Evolutionary conservation across 92 coral and sea anemone species (phyloP).

Genomic region (Montipora capitata): DNA sequence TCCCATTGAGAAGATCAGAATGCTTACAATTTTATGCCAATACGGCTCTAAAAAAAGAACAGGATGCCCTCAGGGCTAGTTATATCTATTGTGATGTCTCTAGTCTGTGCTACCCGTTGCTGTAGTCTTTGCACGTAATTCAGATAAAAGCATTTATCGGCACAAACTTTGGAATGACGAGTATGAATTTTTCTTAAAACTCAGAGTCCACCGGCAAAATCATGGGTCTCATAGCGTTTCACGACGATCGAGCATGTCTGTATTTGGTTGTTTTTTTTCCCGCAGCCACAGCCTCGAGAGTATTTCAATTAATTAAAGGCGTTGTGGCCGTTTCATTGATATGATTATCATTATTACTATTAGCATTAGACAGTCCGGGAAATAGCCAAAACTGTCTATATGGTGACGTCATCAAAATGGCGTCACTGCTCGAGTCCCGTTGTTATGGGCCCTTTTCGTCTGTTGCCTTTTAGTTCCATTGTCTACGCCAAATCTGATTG

Average conservation of each 20-base stretch:
- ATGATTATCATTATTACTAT: not conserved
- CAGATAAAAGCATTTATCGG: not conserved
- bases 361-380: too few species aligned
- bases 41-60: conserved; percentile 20
- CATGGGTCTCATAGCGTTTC: not conserved
- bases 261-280: too few species aligned
- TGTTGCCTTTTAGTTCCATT: too few species aligned
- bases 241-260: too few species aligned
- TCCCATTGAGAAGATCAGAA: conserved; percentile 28
- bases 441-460: too few species aligned
- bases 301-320: not conserved
- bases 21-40: conserved; percentile 14
- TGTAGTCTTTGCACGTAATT: not conserved
- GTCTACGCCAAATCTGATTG: too few species aligned
- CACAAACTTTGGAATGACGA: not conserved
- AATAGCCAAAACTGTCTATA: too few species aligned
- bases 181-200: not conserved
- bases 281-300: conserved; percentile 26
- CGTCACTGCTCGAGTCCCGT: too few species aligned
- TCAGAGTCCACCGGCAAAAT: too few species aligned
- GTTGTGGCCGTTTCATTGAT: not conserved
- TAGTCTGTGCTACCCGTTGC: not conserved
- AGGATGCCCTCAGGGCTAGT: conserved; percentile 19
- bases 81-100: not conserved
- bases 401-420: too few species aligned